Base-by-base conservation (phyloP, 2,888 invertebrate species). In the Aspidapion aeneum region DNA sequence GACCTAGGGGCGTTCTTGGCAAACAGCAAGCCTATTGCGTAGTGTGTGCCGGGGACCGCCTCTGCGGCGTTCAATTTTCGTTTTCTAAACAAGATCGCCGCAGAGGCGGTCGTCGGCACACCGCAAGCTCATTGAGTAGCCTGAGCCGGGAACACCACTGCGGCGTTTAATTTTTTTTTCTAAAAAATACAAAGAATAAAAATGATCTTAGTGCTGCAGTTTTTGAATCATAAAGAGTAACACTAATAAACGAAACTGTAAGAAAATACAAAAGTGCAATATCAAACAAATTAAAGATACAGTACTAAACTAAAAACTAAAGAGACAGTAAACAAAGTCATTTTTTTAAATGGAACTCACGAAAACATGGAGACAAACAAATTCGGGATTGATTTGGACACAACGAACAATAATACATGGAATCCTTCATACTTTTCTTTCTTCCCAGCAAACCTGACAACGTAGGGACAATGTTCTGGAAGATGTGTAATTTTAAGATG, bases 391-490 rank as follows among this genome's bases (percentile, higher is more conserved):
- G 50, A 56, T 22, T 48, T 18, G 62, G 50, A 59, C 63, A 64
- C 58, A 20, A 49, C 12, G 58, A 61, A 50, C 66, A 64, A 58
- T 50, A 62, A 49, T 62, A 66, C 17, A 66, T 22, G 19, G 63
- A 19, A 64, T 55, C 56, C 21, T 62, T 60, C 5, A 55, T 16
- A 16, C 21, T 18, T 5, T 35, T 18, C 55, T 56, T 55, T 20
- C 64, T 57, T 2, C 35, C 21, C n/a, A 22, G 2, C 21, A 65
- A 67, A 21, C 65, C 54, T 55, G 63, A 55, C 57, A 57, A 61
- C 35, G 59, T 66, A 61, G 21, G 65, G 65, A 57, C 65, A 67
- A 48, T 59, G 57, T 18, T 63, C 67, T 52, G 65, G 65, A 18
- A 67, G 62, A 22, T 66, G 59, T 18, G 19, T 52, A 57, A 67